phyloP scores from a whole-genome alignment of 2,113 vertebrate species.

The Oreocharis arfaki region DNA sequence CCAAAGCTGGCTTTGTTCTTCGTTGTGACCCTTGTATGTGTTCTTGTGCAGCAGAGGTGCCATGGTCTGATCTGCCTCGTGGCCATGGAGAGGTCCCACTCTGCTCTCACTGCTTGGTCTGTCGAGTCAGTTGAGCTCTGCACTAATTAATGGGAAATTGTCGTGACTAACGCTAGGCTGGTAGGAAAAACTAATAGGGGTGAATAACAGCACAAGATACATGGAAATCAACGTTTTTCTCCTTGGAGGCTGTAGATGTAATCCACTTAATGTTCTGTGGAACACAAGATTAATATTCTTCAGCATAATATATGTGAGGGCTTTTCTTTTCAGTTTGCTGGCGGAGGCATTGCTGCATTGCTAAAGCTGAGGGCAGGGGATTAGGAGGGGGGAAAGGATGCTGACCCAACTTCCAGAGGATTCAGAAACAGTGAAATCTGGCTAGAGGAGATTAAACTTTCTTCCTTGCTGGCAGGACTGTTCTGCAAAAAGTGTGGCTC shows the following conservation, averaged over 20 bases:
- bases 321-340: conserved; percentile 22
- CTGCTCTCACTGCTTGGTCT: not conserved
- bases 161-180: not conserved
- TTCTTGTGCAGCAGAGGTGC: not conserved
- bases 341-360: not conserved
- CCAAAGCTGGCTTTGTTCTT: not conserved
- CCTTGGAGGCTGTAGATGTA: conserved; percentile 41
- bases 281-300: conserved; percentile 54
- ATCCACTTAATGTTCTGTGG: conserved; percentile 57
- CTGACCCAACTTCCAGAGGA: conserved; percentile 12
- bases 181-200: not conserved
- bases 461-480: not conserved
- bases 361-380: not conserved
- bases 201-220: conserved; percentile 41
- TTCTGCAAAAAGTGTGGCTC: not conserved
- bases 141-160: not conserved
- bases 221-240: conserved; percentile 22
- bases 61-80: not conserved
- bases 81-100: not conserved
- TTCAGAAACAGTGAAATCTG: not conserved
- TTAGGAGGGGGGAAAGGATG: not conserved
- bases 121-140: not conserved
- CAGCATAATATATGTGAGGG: not conserved
- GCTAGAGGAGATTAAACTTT: not conserved
- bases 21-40: not conserved